Base-by-base conservation (phyloP, 2,888 invertebrate genomes). In the Peribatodes rhomboidaria region DNA sequence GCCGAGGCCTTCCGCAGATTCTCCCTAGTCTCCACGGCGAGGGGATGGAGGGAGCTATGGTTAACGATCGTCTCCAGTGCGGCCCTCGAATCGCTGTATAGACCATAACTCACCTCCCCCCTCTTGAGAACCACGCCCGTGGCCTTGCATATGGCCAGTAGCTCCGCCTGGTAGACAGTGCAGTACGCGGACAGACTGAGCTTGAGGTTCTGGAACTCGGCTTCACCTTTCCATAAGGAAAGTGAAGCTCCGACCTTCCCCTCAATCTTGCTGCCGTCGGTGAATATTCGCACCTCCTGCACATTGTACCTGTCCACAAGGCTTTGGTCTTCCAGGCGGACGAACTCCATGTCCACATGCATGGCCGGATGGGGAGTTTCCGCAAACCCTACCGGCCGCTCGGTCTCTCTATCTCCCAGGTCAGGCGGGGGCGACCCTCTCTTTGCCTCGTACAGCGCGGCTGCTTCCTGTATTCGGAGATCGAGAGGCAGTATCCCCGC, bases 231-330 rank as follows among this genome's bases (percentile, higher is more conserved):
- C 20, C 27, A 27, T 27, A 27, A 4, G 27, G 27, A 27, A 2
- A 52, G 6, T 11, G 52, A 37, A 2, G 52, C 52, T 1, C 52
- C 52, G 13, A 52, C 52, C 7, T 52, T 52, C 1, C 52, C 52
- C 18, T 52, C 65, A 20, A 65, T 33, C 41, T 63, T 67, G 41
- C 59, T 59, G 33, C 57, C 60, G 10, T 68, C 68, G 0, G 60
- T 68, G 27, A 31, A 69, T 0, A 69, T 69, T 0, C 20, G 8
- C 0, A 60, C 44, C 2, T 20, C 50, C 0, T 18, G 0, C 13
- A 14, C 50, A n/a, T n/a, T n/a, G 18, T 31, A 18, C 0, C 7
- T 16, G 1, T 60, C 16, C 4, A 47, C 33, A 8, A 31, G 35
- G 1, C 37, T 37, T 7, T 46, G 20, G 61, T 66, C 44, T 7